Percentiles rank a stretch among this genome's conserved stretches.
These are phyloP conservation scores for Neofelis nebulosa DNA, from an alignment of 2,113 vertebrate species.

Conservation along the genomic window DNA sequence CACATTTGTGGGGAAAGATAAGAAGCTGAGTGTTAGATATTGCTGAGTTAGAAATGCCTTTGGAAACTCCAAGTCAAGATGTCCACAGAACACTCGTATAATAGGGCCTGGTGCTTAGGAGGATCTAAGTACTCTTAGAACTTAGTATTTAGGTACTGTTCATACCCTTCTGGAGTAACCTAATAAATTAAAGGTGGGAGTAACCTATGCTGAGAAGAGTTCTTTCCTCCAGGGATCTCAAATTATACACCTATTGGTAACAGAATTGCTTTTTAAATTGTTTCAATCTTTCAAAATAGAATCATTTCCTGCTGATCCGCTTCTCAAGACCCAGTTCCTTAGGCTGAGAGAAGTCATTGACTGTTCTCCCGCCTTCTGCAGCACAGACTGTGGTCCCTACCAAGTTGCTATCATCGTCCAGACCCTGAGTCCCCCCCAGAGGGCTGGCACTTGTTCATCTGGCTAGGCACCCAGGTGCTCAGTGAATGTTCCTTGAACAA, in stretches of 20 bases:
- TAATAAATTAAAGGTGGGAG: background rate
- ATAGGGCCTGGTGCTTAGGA: background rate
- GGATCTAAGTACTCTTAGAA: background rate
- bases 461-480: constrained; percentile 7
- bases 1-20: background rate
- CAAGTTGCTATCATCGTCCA: background rate
- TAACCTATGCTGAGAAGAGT: background rate
- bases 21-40: background rate
- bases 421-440: background rate
- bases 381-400: background rate
- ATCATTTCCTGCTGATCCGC: background rate
- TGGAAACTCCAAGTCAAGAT: background rate
- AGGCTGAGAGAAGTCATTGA: background rate
- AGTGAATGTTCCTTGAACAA: constrained; percentile 27
- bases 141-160: background rate
- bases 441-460: background rate
- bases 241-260: background rate
- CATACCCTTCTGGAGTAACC: background rate
- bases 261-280: constrained; percentile 57
- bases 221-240: constrained; percentile 30
- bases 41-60: background rate
- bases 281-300: constrained; percentile 53
- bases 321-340: background rate
- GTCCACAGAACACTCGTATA: background rate
- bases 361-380: background rate